Evolutionary conservation across 2,113 vertebrate genomes (phyloP), one percentile per base, ranked within the genome.

Genomic region (Ardeotis arabs): DNA sequence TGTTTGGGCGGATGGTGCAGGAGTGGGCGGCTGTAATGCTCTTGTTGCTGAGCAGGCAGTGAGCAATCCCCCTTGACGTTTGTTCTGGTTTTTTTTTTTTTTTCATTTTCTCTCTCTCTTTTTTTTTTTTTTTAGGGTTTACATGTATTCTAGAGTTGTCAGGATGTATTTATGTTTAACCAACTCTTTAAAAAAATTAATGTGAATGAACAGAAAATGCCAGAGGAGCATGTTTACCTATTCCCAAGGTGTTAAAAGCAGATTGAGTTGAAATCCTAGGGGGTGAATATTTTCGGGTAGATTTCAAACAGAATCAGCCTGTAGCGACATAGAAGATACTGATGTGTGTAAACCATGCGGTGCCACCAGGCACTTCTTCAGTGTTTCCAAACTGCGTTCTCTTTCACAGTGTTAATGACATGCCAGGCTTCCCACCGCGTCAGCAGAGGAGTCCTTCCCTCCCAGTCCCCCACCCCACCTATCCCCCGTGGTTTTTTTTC

Each of bases 231-330:
- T 79, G 70, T 87, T 92, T 91, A 87, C 69, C 49, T 97, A 83
- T 47, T 94, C 90, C 35, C 67, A 93, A 93, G 92, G 80, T 93
- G 87, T 75, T 88, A 88, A 95, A 85, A 95, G 52, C 87, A 95
- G 87, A 76, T 60, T 80, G 84, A 82, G 52, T 39, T 63, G 58
- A 96, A 97, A 77, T 95, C 86, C 74, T 69, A 68, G 18, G 39
- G 44, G 47, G 52, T 63, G 64, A 87, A 62, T 85, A 52, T 77
- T 97, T 90, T 82, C 81, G 93, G 86, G 85, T 77, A 16, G 12
- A 33, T 92, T 92, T 95, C 92, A 90, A 64, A 80, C 24, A 67
- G 33, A 84, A 76, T 96, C 63, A 89, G 33, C 41, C 47, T 79
- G 91, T 60, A 83, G 59, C 22, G 23, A 50, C 21, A 23, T 1